These are phyloP conservation scores for Tetramorium bicarinatum DNA, from an alignment of 2,888 invertebrate species.

Conservation along the genomic window DNA sequence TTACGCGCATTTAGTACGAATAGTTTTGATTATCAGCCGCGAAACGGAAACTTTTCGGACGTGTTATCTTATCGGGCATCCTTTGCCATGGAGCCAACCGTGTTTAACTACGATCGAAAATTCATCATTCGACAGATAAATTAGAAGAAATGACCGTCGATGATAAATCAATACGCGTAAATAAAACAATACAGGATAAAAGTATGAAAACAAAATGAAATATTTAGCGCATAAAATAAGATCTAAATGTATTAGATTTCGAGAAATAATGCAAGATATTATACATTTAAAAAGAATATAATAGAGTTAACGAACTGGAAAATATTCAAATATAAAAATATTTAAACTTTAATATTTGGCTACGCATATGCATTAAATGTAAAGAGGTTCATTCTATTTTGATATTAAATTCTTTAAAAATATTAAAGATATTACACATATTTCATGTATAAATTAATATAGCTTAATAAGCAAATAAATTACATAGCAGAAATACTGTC, in stretches of 20 bases:
- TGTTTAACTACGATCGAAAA: neutral
- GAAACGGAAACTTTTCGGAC: slow-evolving; percentile 34
- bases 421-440: slow-evolving; percentile 4
- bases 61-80: slow-evolving; percentile 10
- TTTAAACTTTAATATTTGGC: slow-evolving; percentile 1
- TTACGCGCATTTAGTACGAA: slow-evolving; percentile 39
- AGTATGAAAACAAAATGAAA: neutral
- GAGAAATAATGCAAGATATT: neutral
- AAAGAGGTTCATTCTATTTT: neutral
- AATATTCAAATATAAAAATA: slow-evolving; percentile 1
- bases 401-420: neutral
- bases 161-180: slow-evolving; percentile 56
- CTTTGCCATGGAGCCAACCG: neutral
- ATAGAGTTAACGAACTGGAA: neutral
- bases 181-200: neutral
- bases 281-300: slow-evolving; percentile 3
- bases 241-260: neutral
- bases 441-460: neutral
- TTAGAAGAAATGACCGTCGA: slow-evolving; percentile 20
- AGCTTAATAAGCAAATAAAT: neutral
- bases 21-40: slow-evolving; percentile 39
- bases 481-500: neutral
- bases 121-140: slow-evolving; percentile 45
- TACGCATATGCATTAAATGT: neutral
- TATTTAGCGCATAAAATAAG: neutral